Percentiles rank a stretch among this genome's conserved stretches.
phyloP scores from a whole-genome alignment of 2,113 vertebrate species.

The Echinops telfairi region DNA sequence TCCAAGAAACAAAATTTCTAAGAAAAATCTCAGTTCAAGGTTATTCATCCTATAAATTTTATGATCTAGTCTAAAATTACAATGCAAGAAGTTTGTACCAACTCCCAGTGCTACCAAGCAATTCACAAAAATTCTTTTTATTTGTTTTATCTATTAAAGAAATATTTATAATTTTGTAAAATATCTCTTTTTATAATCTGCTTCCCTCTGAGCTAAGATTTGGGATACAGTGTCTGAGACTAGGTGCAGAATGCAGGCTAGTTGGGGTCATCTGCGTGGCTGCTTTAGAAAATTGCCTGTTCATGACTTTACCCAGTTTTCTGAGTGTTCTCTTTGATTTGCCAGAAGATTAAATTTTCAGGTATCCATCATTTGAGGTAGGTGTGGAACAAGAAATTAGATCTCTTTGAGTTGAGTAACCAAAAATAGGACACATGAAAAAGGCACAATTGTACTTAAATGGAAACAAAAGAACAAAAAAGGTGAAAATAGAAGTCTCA shows the following conservation, averaged over 20 bases:
- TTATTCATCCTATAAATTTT: constrained; percentile 30
- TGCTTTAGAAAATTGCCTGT: background rate
- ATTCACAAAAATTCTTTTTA: background rate
- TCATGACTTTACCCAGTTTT: background rate
- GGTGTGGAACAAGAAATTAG: background rate
- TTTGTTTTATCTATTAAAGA: background rate
- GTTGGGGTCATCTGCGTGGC: background rate
- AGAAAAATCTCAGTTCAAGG: background rate
- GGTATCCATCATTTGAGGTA: background rate
- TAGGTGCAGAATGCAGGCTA: too few relatives aligned
- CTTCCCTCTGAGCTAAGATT: background rate
- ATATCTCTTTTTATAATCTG: background rate
- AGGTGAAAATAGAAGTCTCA: background rate
- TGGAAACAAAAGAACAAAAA: background rate
- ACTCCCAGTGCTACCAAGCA: background rate
- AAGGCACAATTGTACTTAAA: constrained; percentile 18
- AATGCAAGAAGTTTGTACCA: background rate
- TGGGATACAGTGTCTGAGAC: background rate
- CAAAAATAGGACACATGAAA: background rate
- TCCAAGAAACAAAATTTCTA: constrained; percentile 4
- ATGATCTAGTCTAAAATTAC: constrained; percentile 9
- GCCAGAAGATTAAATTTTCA: background rate
- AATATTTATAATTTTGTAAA: background rate
- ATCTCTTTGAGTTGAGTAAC: background rate
- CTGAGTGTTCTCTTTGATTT: background rate